Base-by-base conservation (phyloP, 2,797 vertebrate species). In the Crypturellus tataupa region DNA sequence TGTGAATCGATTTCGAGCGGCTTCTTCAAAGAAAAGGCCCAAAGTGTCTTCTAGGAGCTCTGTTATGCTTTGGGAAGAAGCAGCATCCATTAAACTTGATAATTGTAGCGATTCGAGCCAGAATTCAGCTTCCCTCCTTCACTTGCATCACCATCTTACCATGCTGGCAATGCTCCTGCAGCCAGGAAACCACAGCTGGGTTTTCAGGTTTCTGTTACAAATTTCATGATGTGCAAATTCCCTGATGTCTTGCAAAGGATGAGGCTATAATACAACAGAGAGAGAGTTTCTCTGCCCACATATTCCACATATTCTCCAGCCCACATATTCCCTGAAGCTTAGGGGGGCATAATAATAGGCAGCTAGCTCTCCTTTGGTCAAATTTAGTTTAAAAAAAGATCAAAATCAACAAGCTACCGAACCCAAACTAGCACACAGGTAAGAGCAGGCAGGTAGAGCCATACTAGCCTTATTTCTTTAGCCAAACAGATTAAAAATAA, bases 11-110 rank as follows among this genome's bases (percentile, higher is more conserved):
- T 21, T 62, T 25, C 9, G 3, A 76, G 44, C 11, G 5, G 9
- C 59, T 15, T 1, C 0, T 29, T 33, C 73, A 72, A 4, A 8
- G 53, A 9, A 9, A 3, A 1, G 4, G 8, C 33, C 40, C 31
- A 2, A 44, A 49, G 7, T 6, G 19, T 18, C 55, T 16, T 13
- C 13, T 29, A 75, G 46, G 17, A 53, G 35, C 16, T 27, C 44
- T 5, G 2, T 21, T n/a, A 3, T 3, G 4, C 59, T 27, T 18
- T 15, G 53, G 24, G 27, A 44, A 37, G 21, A 51, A 20, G 9
- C 33, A 63, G 39, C 15, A 44, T 64, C 42, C 16, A 10, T 23
- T 49, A 33, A 33, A 9, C 46, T 20, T 70, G 56, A 70, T 40
- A 14, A 15, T 65, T 39, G 19, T 25, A 35, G 29, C 6, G 31